Conservation (phyloP, 1,140 invertebrate species). For the Macrobrachium nipponense region DNA sequence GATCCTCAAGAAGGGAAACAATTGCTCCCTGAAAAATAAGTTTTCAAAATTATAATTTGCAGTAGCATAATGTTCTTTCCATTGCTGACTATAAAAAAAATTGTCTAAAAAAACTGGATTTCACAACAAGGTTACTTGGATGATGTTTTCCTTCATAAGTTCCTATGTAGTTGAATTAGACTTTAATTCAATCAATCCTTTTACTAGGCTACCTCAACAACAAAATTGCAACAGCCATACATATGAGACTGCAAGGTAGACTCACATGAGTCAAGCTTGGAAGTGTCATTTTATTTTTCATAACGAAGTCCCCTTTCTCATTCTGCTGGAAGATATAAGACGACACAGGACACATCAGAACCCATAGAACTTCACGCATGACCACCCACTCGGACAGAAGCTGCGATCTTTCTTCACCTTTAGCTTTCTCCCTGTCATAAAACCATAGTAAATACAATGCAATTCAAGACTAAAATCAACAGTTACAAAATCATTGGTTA, state of each 20-base stretch:
- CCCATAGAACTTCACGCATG: constrained; percentile 41
- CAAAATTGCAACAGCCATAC: background rate
- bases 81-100: no score
- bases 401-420: background rate
- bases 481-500: no score
- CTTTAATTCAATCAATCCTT: no score
- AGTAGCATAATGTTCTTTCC: background rate
- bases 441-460: no score
- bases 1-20: constrained; percentile 22
- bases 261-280: constrained; percentile 36
- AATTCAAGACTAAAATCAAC: no score
- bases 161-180: no score
- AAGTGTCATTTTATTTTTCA: constrained; percentile 12
- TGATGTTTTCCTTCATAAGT: no score
- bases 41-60: background rate
- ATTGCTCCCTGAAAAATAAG: constrained; percentile 6
- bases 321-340: constrained; percentile 23
- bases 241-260: background rate
- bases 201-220: no score
- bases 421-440: no score
- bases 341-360: constrained; percentile 29
- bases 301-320: background rate
- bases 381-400: constrained; percentile 42
- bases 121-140: no score
- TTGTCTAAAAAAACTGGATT: no score